Evolutionary conservation across 2,113 vertebrate species (phyloP).

Genomic region (Macaca mulatta): DNA sequence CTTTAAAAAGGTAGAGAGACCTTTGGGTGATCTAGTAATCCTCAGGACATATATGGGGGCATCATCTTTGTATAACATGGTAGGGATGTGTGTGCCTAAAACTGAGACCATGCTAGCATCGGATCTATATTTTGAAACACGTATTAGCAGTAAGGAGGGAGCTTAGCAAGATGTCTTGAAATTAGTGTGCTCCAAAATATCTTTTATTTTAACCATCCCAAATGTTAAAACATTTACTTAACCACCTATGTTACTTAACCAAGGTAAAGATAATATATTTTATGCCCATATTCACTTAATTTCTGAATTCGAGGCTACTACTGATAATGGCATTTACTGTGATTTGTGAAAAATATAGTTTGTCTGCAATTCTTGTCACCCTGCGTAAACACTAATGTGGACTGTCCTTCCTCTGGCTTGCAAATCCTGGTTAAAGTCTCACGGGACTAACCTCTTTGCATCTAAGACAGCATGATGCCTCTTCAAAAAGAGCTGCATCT

Average conservation of each 20-base stretch:
- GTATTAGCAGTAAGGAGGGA: not conserved
- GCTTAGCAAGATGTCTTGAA: not conserved
- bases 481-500: not conserved
- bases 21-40: not conserved
- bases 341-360: not conserved
- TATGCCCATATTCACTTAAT: not conserved
- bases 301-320: not conserved
- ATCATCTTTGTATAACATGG: not conserved
- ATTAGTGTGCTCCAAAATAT: not conserved
- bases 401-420: not conserved
- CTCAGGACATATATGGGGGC: not conserved
- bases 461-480: not conserved
- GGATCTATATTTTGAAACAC: not conserved
- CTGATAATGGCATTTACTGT: not conserved
- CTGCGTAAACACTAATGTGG: not conserved
- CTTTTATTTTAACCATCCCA: not conserved
- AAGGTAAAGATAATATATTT: not conserved
- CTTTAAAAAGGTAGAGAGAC: not conserved
- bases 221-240: not conserved
- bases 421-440: not conserved
- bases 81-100: not conserved
- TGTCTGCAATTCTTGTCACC: not conserved
- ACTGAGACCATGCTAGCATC: not conserved
- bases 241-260: not conserved
- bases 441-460: not conserved